A percentile compares a stretch with the other conserved stretches of the same genome.
Conservation (phyloP, 2,888 invertebrate genomes). For the Oscheius sp. region DNA sequence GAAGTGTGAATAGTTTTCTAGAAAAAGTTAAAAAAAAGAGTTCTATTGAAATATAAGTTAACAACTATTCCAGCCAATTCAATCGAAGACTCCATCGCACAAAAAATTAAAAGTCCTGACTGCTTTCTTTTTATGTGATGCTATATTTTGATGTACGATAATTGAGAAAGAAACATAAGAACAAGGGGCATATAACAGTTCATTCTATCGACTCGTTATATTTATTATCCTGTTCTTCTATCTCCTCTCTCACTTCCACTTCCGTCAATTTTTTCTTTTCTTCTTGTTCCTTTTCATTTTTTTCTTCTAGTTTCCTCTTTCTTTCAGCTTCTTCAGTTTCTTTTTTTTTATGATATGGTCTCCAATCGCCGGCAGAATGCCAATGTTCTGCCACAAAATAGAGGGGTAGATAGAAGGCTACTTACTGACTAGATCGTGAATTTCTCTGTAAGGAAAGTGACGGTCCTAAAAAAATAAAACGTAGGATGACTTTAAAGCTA, state of each 20-base stretch:
- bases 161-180: too few relatives aligned
- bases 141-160: too few relatives aligned
- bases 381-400: neutral
- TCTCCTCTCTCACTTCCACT: neutral
- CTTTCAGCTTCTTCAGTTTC: neutral
- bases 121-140: too few relatives aligned
- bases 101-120: too few relatives aligned
- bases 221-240: conserved; percentile 1
- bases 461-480: neutral
- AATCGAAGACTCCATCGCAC: too few relatives aligned
- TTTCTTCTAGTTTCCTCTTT: neutral
- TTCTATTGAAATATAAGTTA: too few relatives aligned
- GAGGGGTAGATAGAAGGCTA: neutral
- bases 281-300: neutral
- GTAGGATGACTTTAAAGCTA: neutral
- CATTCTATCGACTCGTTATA: neutral
- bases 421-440: neutral
- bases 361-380: neutral
- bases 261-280: neutral
- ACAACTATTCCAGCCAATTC: too few relatives aligned
- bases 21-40: too few relatives aligned
- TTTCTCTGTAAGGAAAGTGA: neutral
- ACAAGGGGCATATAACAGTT: too few relatives aligned
- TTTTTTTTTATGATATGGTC: neutral
- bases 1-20: too few relatives aligned